Evolutionary conservation across 2,113 vertebrate species (phyloP), one percentile per base, ranked within the genome.

Genomic region (Tetrao urogallus): DNA sequence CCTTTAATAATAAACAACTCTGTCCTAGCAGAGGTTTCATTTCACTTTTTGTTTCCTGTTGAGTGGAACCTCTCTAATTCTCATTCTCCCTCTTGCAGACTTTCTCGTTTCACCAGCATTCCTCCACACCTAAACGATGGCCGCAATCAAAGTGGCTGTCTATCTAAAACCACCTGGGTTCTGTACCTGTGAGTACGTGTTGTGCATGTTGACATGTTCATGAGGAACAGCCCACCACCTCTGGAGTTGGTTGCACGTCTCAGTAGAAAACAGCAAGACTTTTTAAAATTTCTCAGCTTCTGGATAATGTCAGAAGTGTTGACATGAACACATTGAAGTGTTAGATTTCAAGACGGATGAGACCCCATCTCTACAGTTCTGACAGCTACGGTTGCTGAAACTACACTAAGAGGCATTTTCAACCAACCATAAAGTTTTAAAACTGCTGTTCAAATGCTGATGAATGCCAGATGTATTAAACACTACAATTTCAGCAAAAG

Each of bases 401-500:
- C 77, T 91, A 75, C 65, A 66, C 40, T 58, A 24, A 83, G 80
- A 71, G 67, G 38, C 34, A 42, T 88, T 90, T 77, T 70, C 22
- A 66, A 63, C 56, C 40, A 86, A 74, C 43, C 47, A 24, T 48
- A 58, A 89, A 45, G 73, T 63, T 86, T 77, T 78, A 45, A 77
- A 91, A 22, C n/a, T 2, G 28, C 60, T 94, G 61, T 45, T 89
- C 85, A 84, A 71, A 87, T 17, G 30, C 70, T 84, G 88, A 84
- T 84, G 78, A 64, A 75, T 82, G 54, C 82, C 90, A 50, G 38
- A 42, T 60, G 47, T 74, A n/a, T 64, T 74, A 91, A 95, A 71
- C 10, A 1, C 45, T 86, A 86, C 81, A 21, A 63, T 24, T 71
- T 84, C 81, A 67, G 73, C 52, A 56, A 64, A 91, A 74, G n/a